phyloP scores from a whole-genome alignment of 2,113 vertebrate genomes.

The Perognathus longimembris region DNA sequence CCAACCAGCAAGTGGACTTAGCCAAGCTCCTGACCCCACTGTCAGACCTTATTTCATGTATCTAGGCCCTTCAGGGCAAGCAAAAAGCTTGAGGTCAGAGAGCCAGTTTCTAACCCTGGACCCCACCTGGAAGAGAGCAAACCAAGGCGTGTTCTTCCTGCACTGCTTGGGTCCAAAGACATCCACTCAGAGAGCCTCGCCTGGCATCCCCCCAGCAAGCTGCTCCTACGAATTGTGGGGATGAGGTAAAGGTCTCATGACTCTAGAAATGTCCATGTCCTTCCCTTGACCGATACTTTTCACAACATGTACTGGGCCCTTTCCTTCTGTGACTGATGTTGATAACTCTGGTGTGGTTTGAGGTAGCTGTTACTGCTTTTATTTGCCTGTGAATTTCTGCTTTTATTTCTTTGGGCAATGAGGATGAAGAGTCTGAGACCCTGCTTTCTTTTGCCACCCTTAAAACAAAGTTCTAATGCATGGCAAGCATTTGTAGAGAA shows the following conservation, averaged over 20 bases:
- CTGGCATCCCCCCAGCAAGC: accelerated
- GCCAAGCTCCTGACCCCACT: neutral
- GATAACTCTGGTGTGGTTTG: neutral
- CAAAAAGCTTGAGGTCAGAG: neutral
- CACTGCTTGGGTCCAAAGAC: neutral
- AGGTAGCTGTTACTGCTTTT: neutral
- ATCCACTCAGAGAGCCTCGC: neutral
- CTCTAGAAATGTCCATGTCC: neutral
- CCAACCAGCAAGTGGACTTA: neutral
- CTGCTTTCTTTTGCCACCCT: neutral
- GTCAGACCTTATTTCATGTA: neutral
- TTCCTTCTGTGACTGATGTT: neutral
- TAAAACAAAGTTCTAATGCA: neutral
- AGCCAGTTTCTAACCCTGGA: neutral
- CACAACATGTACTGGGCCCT: neutral
- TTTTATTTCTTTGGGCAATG: neutral
- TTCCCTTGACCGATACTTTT: neutral
- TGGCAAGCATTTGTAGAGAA: neutral
- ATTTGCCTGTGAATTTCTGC: neutral
- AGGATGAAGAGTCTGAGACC: neutral
- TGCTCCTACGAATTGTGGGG: neutral
- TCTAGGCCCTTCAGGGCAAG: neutral
- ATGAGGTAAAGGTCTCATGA: neutral
- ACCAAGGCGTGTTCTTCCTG: too few relatives aligned
- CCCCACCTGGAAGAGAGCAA: neutral